These are phyloP conservation scores for Rhabdomys dilectus DNA, from an alignment of 2,113 vertebrate genomes.

Conservation along the genomic window DNA sequence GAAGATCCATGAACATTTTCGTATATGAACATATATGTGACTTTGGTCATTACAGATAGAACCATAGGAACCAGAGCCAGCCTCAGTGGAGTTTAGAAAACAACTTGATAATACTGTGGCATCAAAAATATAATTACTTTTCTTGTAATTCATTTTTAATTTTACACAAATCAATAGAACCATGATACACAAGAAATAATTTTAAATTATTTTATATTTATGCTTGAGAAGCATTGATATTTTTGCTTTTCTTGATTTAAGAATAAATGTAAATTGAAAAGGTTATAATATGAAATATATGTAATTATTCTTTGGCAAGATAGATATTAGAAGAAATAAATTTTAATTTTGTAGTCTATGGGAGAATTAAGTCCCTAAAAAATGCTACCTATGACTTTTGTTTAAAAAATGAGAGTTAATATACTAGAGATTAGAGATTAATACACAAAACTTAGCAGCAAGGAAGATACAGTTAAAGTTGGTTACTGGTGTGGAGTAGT, in stretches of 20 bases:
- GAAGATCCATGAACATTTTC: neutral
- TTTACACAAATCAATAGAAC: neutral
- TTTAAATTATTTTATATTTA: conserved; percentile 4
- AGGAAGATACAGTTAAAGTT: neutral
- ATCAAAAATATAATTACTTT: conserved; percentile 8
- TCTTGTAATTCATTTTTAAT: conserved; percentile 8
- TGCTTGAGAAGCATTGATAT: conserved; percentile 10
- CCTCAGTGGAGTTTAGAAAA: neutral
- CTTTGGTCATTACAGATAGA: neutral
- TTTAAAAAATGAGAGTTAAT: conserved; percentile 43
- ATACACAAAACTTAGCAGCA: neutral
- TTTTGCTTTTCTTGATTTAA: conserved; percentile 40
- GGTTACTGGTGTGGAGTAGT: neutral
- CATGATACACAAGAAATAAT: neutral
- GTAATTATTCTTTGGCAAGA: neutral
- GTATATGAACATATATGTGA: neutral
- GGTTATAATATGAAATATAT: conserved; percentile 22
- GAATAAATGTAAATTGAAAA: neutral
- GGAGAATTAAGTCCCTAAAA: neutral
- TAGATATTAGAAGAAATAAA: conserved; percentile 19
- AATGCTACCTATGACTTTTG: neutral
- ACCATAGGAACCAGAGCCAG: neutral
- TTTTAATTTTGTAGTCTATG: neutral
- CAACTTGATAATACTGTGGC: neutral
- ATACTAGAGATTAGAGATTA: conserved; percentile 3